Base-by-base conservation (phyloP, 2,113 vertebrate genomes). In the Caloenas nicobarica region DNA sequence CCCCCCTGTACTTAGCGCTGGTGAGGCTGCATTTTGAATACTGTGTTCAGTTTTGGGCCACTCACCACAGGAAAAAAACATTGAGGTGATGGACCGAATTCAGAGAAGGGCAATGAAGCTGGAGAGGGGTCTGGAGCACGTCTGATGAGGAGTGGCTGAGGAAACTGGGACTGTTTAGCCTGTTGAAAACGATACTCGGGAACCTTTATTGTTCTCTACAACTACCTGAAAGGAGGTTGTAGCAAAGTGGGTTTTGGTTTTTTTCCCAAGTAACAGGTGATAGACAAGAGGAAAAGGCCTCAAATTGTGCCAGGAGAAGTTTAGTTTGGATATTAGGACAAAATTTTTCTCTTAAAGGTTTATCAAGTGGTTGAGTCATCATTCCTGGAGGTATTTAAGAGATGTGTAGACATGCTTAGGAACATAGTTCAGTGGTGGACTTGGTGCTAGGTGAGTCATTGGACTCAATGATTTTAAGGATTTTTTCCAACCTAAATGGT, bases 221-320 rank as follows among this genome's bases (percentile, higher is more conserved):
- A 2, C 33, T 17, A 10, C 11, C 25, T 46, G 24, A 66, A 13
- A 15, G 36, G 16, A 54, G 16, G 6, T 5, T 42, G 48, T 34
- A 51, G 8, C 0, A 2, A n/a, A 28, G 16, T 25, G 26, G 9
- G 15, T 3, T 24, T 7, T 44, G 51, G 1, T 2, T 11, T 36
- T 64, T 73, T 2, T 62, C 12, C 10, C 8, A 12, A 6, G 33
- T 29, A 46, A 40, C 15, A 36, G 29, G 6, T 8, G 11, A 36
- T 7, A 69, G 1, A 46, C 3, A 1, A 69, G 18, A 64, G 21
- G 7, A 57, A 80, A n/a, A 2, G 3, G 7, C 11, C 16, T 51
- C 15, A 62, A 19, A 5, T 25, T 38, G 16, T 1, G 0, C 9
- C 23, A 58, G 17, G 13, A 23, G 17, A 34, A 11, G 22, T 40